These are phyloP conservation scores for Danio kyathit DNA, from an alignment of 2,797 vertebrate genomes.

Conservation along the genomic window DNA sequence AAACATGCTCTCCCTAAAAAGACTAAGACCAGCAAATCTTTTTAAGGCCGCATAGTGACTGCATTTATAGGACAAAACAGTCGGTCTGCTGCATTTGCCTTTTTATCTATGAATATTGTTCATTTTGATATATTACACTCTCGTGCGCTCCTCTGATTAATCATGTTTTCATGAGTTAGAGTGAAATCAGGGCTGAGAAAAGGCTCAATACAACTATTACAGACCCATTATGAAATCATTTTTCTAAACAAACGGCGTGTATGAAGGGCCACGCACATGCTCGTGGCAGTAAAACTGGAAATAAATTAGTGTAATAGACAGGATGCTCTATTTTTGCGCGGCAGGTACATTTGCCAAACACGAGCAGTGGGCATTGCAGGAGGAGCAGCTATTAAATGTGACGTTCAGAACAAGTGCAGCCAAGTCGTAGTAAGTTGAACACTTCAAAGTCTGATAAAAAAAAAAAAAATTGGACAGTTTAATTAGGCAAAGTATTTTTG, in stretches of 20 bases:
- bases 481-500: not conserved
- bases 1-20: not conserved
- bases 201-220: not conserved
- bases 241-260: conserved; percentile 20
- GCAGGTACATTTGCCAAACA: conserved; percentile 23
- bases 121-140: not conserved
- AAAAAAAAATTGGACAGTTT: not conserved
- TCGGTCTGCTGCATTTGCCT: not conserved
- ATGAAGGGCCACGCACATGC: not conserved
- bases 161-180: conserved; percentile 15
- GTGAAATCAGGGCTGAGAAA: conserved; percentile 8
- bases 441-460: conserved; percentile 11
- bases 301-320: conserved; percentile 35
- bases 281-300: conserved; percentile 17
- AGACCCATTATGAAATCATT: conserved; percentile 26
- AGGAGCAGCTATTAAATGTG: not conserved
- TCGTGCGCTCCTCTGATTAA: not conserved
- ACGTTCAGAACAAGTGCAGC: conserved; percentile 19
- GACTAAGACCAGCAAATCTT: not conserved
- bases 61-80: not conserved
- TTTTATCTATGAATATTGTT: not conserved
- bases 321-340: conserved; percentile 2
- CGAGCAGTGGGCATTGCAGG: not conserved
- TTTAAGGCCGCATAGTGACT: not conserved
- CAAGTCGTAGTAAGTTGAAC: not conserved